Base-by-base conservation (phyloP, 2,888 invertebrate species). In the Philereme vetulata region DNA sequence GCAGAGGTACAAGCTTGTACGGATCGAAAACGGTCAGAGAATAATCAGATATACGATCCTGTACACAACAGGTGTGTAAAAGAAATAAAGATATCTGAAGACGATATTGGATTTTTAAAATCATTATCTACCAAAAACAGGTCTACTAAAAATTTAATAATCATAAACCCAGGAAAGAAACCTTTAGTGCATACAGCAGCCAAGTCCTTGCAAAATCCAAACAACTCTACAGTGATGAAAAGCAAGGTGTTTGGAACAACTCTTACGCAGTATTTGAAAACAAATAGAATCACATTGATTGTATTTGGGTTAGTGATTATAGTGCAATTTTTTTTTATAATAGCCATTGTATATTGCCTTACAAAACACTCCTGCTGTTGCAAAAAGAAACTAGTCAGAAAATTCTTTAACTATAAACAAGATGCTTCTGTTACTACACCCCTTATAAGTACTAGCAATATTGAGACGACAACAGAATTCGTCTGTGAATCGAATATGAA, bases 381-480 rank as follows among this genome's bases (percentile, higher is more conserved):
- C 10, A 76, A 78, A 7, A 80, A 85, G 11, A 76, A 81, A 48
- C 66, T 82, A 0, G 70, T 84, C 0, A 73, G 80, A n/a, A 82
- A 79, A 5, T 85, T 82, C 42, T 87, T 85, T 43, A 87, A 87
- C 56, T 82, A 84, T 43, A 74, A 78, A 38, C 86, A 88, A 62
- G 90, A 90, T 9, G 87, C 75, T 0, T 87, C 91, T 0, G 81
- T 88, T 0, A 90, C 90, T 0, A 91, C 91, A 0, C 91, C 91
- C 0, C 67, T 91, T 0, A 88, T 91, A 42, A 74, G 72, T 6
- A 85, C 84, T 0, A 90, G 88, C 59, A 85, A 86, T 56, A 79
- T 82, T 0, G 82, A 85, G 8, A 90, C 89, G 0, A 90, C 87
- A 0, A 82, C 82, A 1, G 85, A 83, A 9, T 85, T 78, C 51